These are phyloP conservation scores for Nymphalis io DNA, from an alignment of 1,140 invertebrate genomes.

Conservation along the genomic window DNA sequence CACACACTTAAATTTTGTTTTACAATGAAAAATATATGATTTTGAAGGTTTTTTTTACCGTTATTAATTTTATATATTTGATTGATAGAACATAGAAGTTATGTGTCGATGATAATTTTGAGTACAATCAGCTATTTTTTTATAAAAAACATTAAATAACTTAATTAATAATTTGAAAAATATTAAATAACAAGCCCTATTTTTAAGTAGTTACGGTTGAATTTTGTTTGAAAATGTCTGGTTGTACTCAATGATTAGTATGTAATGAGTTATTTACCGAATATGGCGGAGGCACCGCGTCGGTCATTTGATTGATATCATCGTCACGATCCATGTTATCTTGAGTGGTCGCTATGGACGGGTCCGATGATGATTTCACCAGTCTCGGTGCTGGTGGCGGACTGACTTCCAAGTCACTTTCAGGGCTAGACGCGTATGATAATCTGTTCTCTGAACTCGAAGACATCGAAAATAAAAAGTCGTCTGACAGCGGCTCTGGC, in stretches of 20 bases:
- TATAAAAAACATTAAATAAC: neutral
- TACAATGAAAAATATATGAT: neutral
- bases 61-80: neutral
- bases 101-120: neutral
- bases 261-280: slow-evolving; percentile 82
- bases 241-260: slow-evolving; percentile 12
- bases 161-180: neutral
- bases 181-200: neutral
- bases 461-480: slow-evolving; percentile 99
- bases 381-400: slow-evolving; percentile 86
- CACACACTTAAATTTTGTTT: neutral
- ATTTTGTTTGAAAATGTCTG: neutral
- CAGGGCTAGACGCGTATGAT: slow-evolving; percentile 97
- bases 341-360: slow-evolving; percentile 84
- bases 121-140: slow-evolving; percentile 3
- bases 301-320: slow-evolving; percentile 80
- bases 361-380: slow-evolving; percentile 93
- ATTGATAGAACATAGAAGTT: neutral
- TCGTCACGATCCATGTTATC: slow-evolving; percentile 83
- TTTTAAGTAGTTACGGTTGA: neutral
- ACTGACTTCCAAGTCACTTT: slow-evolving; percentile 95
- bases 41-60: neutral
- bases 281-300: slow-evolving; percentile 87
- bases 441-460: slow-evolving; percentile 87
- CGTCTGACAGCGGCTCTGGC: slow-evolving; percentile 92